Evolutionary conservation across 2,888 invertebrate species (phyloP), one percentile per base, ranked within the genome.

Genomic region (Aphidoletes aphidimyza): DNA sequence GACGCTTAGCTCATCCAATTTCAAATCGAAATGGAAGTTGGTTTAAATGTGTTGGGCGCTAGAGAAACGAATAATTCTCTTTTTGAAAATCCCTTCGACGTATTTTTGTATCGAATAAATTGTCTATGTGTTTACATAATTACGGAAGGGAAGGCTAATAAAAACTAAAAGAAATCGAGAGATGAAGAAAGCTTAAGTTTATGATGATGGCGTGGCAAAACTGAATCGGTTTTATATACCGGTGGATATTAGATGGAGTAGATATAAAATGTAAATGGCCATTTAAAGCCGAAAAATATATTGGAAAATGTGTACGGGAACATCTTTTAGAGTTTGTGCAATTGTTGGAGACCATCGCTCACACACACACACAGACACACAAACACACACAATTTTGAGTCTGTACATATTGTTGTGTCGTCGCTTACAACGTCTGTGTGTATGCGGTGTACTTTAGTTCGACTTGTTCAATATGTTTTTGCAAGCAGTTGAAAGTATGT

Each of bases 81-180:
- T n/a, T n/a, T n/a, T 69, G 69, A 34, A 54, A 69, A 69, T 69
- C 69, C 69, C 69, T 69, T 69, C 69, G 69, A 69, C 30, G 30
- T 34, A 30, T 30, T 69, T 69, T 69, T 6, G 42, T n/a, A 22
- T 22, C 69, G 69, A 69, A 69, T 69, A 34, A 69, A 69, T 30
- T 69, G 26, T 69, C 30, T 30, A 30, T 54, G n/a, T n/a, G n/a
- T 69, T 54, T 69, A 26, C 30, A 69, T 69, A 69, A 69, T 69
- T 69, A 69, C 69, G 69, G 69, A 69, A 69, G 69, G 69, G 69
- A 69, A 69, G 69, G 69, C 69, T 30, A 69, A 69, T 69, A 69
- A 69, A 69, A 69, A 69, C 69, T 69, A 69, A 69, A 69, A 69
- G 30, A 30, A 14, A 54, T 5, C 9, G 54, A 22, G 69, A 69